A percentile compares a stretch with the other conserved stretches of the same genome.
phyloP scores from a whole-genome alignment of 2,888 invertebrate species.

The Orthosia gracilis region DNA sequence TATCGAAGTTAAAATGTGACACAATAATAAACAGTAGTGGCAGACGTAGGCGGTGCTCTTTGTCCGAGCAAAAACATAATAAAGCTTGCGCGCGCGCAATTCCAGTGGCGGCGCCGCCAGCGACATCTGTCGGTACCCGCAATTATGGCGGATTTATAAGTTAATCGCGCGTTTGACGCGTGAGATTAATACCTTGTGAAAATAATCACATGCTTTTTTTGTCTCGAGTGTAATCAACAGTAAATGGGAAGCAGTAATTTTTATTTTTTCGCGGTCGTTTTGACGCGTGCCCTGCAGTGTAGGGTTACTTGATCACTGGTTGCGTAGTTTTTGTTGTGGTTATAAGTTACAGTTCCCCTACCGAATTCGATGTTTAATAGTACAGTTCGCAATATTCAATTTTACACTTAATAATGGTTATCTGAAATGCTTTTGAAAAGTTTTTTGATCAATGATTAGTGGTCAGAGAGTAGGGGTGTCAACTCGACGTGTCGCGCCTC shows the following conservation, averaged over 20 bases:
- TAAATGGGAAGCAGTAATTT: conserved; percentile 79
- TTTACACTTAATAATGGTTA: conserved; percentile 70
- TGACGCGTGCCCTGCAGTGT: conserved; percentile 75
- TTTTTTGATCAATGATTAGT: conserved; percentile 80
- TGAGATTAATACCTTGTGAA: conserved; percentile 76
- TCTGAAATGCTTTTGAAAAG: conserved; percentile 58
- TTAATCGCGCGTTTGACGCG: conserved; percentile 77
- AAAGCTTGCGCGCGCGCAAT: conserved; percentile 77
- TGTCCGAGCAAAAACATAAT: conserved; percentile 75
- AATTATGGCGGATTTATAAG: conserved; percentile 81
- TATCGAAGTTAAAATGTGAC: conserved; percentile 50
- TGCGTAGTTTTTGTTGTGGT: conserved; percentile 84
- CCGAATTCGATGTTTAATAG: conserved; percentile 38
- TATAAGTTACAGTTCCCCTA: conserved; percentile 82
- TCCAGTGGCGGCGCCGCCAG: conserved; percentile 78
- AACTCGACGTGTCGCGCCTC: conserved; percentile 75
- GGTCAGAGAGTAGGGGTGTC: conserved; percentile 83
- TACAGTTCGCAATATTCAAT: conserved; percentile 64
- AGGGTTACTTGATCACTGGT: conserved; percentile 79
- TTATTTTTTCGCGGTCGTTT: conserved; percentile 72
- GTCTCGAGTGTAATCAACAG: conserved; percentile 73
- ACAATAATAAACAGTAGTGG: conserved; percentile 63
- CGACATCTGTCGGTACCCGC: conserved; percentile 80
- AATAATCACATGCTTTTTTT: conserved; percentile 81
- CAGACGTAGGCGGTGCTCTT: conserved; percentile 73